phyloP scores from a whole-genome alignment of 2,888 invertebrate species.

The Rhabditophanes sp. region DNA sequence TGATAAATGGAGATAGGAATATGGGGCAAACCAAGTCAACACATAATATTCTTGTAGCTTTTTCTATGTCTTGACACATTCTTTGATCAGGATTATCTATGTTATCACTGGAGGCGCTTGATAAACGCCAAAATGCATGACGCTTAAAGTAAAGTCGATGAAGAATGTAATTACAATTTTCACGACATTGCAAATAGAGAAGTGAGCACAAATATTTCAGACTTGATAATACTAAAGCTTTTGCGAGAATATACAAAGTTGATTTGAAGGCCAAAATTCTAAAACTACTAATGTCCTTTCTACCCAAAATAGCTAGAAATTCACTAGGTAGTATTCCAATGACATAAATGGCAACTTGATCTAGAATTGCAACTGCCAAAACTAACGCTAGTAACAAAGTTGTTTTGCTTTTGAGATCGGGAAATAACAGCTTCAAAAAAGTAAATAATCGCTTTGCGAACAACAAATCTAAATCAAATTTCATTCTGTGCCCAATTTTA shows the following conservation, averaged over 20 bases:
- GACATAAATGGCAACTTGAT: constrained; percentile 50
- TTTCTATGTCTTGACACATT: constrained; percentile 51
- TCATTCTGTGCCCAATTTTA: no score
- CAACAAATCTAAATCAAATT: constrained; percentile 43
- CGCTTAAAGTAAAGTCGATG: constrained; percentile 50
- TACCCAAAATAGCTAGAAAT: constrained; percentile 46
- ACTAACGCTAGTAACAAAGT: constrained; percentile 43
- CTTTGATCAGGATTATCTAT: constrained; percentile 52
- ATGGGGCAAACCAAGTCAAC: constrained; percentile 47
- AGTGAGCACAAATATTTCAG: constrained; percentile 47
- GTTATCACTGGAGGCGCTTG: constrained; percentile 43
- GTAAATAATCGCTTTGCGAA: constrained; percentile 46
- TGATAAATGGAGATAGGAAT: constrained; percentile 49
- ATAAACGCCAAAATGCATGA: constrained; percentile 49
- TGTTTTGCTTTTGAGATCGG: constrained; percentile 40
- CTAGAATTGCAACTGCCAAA: constrained; percentile 44
- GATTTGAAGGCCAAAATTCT: constrained; percentile 19
- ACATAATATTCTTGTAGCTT: constrained; percentile 46
- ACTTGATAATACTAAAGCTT: constrained; percentile 4
- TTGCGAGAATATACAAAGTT: constrained; percentile 28
- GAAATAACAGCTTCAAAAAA: constrained; percentile 45
- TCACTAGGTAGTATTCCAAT: constrained; percentile 51
- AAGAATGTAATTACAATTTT: constrained; percentile 46
- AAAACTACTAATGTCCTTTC: constrained; percentile 19
- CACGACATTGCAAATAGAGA: constrained; percentile 49